These are phyloP conservation scores for Pollenia labialis DNA, from an alignment of 2,888 invertebrate genomes.

Conservation along the genomic window DNA sequence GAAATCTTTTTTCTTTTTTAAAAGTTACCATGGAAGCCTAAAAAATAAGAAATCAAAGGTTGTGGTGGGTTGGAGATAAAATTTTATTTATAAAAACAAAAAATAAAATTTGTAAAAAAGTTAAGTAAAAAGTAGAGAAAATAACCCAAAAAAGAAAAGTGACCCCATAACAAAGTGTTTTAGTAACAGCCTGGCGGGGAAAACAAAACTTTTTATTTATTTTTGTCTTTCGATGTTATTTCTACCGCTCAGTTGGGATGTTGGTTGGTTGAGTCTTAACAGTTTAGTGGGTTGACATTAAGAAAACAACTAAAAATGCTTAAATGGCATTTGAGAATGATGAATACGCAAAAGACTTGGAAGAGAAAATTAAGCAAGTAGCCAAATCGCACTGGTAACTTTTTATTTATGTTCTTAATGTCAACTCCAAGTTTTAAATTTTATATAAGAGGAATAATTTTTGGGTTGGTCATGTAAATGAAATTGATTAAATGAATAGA, in stretches of 20 bases:
- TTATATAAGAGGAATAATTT: constrained; percentile 34
- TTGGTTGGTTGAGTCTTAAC: not conserved
- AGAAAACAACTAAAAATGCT: constrained; percentile 37
- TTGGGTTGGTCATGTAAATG: constrained; percentile 58
- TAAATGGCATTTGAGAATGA: constrained; percentile 53
- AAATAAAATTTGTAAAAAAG: constrained; percentile 32
- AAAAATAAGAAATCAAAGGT: constrained; percentile 26
- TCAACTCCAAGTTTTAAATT: constrained; percentile 42
- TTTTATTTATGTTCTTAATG: constrained; percentile 60
- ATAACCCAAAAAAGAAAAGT: constrained; percentile 46
- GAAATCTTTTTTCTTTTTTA: constrained; percentile 3
- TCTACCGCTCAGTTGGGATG: not conserved
- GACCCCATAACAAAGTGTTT: constrained; percentile 52
- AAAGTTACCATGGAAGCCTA: constrained; percentile 64
- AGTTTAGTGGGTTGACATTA: constrained; percentile 47
- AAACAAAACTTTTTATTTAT: constrained; percentile 17
- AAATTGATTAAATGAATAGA: constrained; percentile 41
- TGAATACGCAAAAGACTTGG: constrained; percentile 20
- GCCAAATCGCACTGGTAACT: not conserved
- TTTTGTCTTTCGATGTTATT: constrained; percentile 33
- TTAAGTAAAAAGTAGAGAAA: constrained; percentile 51
- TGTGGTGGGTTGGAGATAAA: constrained; percentile 23
- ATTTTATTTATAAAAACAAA: constrained; percentile 17
- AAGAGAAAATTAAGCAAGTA: not conserved
- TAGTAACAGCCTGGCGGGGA: not conserved